phyloP scores from a whole-genome alignment of 2,888 invertebrate genomes.

The Uloborus plumipes region DNA sequence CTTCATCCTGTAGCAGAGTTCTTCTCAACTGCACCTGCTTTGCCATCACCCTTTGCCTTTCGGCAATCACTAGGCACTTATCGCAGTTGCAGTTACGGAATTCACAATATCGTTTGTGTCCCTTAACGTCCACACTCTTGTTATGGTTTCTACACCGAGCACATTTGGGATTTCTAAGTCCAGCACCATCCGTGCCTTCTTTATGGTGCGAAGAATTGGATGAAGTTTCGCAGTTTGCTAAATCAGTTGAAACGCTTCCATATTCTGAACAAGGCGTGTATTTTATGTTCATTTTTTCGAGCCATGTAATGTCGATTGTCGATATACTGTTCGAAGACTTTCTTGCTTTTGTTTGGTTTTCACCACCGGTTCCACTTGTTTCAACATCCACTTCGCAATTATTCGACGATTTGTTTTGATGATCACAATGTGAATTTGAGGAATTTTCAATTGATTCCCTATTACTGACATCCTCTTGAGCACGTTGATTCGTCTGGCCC shows the following conservation, averaged over 20 bases:
- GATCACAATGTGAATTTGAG: neutral
- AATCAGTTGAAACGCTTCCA: neutral
- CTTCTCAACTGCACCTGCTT: slow-evolving; percentile 7
- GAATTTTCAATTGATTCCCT: neutral
- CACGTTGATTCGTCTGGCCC: neutral
- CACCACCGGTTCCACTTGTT: neutral
- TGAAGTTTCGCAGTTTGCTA: neutral
- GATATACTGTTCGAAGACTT: neutral
- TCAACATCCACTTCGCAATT: neutral
- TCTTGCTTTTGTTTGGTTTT: neutral
- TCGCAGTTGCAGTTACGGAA: slow-evolving; percentile 10
- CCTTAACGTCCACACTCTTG: slow-evolving; percentile 48
- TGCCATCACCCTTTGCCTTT: slow-evolving; percentile 14
- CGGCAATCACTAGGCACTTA: neutral
- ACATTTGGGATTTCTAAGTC: slow-evolving; percentile 54
- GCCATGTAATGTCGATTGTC: slow-evolving; percentile 30
- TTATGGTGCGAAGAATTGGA: neutral
- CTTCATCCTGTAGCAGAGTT: neutral
- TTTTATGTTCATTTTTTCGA: slow-evolving; percentile 50
- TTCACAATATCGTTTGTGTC: slow-evolving; percentile 45
- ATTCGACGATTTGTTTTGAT: neutral
- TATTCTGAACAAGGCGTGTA: slow-evolving; percentile 24
- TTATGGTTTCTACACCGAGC: slow-evolving; percentile 55
- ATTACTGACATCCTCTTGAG: too few relatives aligned
- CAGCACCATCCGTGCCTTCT: neutral